phyloP scores from a whole-genome alignment of 2,113 vertebrate genomes.

The Serinus canaria region DNA sequence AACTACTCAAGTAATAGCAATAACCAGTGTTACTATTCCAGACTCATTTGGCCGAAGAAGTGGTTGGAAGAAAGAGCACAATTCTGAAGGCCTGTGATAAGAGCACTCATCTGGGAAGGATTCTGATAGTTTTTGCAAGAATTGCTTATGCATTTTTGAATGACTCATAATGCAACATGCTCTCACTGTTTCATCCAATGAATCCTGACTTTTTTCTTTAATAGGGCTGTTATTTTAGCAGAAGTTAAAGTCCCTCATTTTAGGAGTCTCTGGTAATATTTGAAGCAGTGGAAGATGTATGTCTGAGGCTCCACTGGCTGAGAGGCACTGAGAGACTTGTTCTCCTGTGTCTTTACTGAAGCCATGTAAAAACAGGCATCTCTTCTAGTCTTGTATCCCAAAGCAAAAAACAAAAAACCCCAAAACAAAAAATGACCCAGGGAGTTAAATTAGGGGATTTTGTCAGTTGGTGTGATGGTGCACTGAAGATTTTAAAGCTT shows the following conservation, averaged over 20 bases:
- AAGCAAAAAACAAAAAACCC: neutral
- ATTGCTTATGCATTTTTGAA: neutral
- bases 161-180: neutral
- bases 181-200: neutral
- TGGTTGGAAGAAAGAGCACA: neutral
- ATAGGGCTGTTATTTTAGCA: neutral
- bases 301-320: neutral
- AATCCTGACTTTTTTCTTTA: neutral
- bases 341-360: neutral
- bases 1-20: neutral
- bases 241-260: neutral
- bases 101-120: neutral
- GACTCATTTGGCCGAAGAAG: neutral
- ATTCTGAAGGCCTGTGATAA: neutral
- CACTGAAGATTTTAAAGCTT: neutral
- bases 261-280: neutral
- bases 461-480: neutral
- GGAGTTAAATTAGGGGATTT: neutral
- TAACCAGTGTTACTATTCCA: neutral
- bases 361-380: neutral
- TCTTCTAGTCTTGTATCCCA: neutral
- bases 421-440: fast-evolving
- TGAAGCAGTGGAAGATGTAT: neutral
- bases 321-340: neutral
- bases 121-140: neutral